phyloP scores from a whole-genome alignment of 1,140 invertebrate genomes.

The Coptotermes formosanus region DNA sequence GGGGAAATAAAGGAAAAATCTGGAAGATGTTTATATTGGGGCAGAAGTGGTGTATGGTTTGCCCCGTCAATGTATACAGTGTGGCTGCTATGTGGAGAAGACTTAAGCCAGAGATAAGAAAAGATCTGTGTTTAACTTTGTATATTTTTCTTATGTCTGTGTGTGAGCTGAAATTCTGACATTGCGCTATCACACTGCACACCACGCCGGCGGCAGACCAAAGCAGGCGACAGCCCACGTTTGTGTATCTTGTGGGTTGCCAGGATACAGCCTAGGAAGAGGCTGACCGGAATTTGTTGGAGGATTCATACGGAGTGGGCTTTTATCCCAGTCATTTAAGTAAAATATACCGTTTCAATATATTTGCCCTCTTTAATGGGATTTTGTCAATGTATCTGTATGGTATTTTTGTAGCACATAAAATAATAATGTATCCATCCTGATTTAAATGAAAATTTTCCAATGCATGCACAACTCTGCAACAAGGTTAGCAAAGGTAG shows the following conservation, averaged over 20 bases:
- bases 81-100: neutral
- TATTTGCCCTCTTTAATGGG: too few relatives aligned
- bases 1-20: neutral
- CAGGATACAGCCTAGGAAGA: neutral
- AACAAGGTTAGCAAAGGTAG: too few relatives aligned
- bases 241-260: neutral
- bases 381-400: too few relatives aligned
- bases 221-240: neutral
- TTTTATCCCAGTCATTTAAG: too few relatives aligned
- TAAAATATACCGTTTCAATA: too few relatives aligned
- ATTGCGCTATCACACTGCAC: neutral
- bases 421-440: too few relatives aligned
- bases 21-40: neutral
- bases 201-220: neutral
- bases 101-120: neutral
- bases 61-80: neutral
- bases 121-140: neutral
- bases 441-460: too few relatives aligned
- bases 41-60: neutral
- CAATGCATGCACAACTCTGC: too few relatives aligned
- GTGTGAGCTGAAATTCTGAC: neutral
- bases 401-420: too few relatives aligned
- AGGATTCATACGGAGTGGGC: neutral
- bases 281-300: neutral
- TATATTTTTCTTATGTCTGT: neutral